Evolutionary conservation across 2,113 vertebrate genomes (phyloP).

Genomic region (Mormoops blainvillei): DNA sequence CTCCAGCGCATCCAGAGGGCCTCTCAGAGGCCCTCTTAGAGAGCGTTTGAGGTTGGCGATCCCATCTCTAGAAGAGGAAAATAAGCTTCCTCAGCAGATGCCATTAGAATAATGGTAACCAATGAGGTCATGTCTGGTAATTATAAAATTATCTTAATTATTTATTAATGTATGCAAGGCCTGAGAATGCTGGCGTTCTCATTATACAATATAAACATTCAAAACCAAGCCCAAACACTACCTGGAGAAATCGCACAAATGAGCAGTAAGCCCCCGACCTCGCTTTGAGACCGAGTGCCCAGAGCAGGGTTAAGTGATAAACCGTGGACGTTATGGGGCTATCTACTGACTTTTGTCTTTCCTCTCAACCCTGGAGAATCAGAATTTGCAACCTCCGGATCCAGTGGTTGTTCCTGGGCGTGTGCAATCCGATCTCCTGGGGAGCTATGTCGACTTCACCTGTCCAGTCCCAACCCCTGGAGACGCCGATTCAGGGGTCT

Average conservation of each 20-base stretch:
- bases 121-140: constrained; percentile 64
- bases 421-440: not conserved
- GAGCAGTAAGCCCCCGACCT: not conserved
- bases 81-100: constrained; percentile 50
- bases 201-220: not conserved
- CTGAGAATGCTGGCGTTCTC: not conserved
- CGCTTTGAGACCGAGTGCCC: not conserved
- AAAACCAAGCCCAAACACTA: not conserved
- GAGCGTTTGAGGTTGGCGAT: not conserved
- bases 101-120: constrained; percentile 29
- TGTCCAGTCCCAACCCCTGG: not conserved
- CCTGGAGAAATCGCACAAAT: not conserved
- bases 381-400: not conserved
- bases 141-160: constrained; percentile 63
- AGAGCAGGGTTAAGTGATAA: not conserved
- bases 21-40: not conserved
- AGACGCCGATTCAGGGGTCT: not conserved
- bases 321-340: not conserved
- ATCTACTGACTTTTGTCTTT: not conserved
- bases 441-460: not conserved
- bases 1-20: not conserved
- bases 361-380: not conserved
- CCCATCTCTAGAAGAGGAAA: not conserved
- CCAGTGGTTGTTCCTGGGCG: rapidly evolving
- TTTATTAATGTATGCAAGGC: constrained; percentile 38